Percentiles rank a stretch among this genome's conserved stretches.
Conservation (phyloP, 2,797 vertebrate genomes). For the Adrianichthys oophorus region DNA sequence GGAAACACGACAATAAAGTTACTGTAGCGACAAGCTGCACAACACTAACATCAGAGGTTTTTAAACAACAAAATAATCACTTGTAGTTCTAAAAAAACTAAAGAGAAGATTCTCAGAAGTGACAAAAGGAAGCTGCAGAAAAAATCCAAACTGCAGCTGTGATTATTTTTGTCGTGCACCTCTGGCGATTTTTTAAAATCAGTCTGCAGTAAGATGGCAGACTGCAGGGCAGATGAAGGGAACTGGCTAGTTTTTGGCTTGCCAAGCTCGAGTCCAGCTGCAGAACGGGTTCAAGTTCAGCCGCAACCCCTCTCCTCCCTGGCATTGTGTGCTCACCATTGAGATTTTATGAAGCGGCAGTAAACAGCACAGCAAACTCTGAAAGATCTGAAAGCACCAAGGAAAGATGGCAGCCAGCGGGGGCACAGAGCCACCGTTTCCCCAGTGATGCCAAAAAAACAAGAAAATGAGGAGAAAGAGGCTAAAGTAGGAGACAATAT, state of each 20-base stretch:
- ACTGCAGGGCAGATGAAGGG: slow-evolving; percentile 20
- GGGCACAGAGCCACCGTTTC: slow-evolving; percentile 48
- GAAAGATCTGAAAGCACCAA: slow-evolving; percentile 63
- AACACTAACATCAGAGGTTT: background rate
- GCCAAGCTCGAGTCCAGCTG: slow-evolving; percentile 54
- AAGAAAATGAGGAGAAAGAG: no score
- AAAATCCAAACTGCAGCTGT: background rate
- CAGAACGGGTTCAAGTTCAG: slow-evolving; percentile 75
- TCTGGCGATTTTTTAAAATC: slow-evolving; percentile 11
- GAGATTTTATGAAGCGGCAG: slow-evolving; percentile 78
- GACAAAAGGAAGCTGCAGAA: background rate
- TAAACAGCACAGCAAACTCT: slow-evolving; percentile 73
- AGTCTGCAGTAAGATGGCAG: slow-evolving; percentile 12
- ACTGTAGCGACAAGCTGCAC: background rate
- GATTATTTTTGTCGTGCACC: no score
- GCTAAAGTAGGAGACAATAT: no score
- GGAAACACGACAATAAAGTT: background rate
- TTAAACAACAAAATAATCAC: background rate
- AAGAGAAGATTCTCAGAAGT: no score
- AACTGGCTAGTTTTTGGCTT: slow-evolving; percentile 42
- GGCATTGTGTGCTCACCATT: slow-evolving; percentile 72
- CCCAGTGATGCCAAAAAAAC: slow-evolving; percentile 25
- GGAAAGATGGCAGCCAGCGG: slow-evolving; percentile 65
- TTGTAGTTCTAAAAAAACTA: no score
- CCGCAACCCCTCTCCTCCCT: slow-evolving; percentile 64